phyloP scores from a whole-genome alignment of 2,888 invertebrate species.

The Synanthedon myopaeformis region DNA sequence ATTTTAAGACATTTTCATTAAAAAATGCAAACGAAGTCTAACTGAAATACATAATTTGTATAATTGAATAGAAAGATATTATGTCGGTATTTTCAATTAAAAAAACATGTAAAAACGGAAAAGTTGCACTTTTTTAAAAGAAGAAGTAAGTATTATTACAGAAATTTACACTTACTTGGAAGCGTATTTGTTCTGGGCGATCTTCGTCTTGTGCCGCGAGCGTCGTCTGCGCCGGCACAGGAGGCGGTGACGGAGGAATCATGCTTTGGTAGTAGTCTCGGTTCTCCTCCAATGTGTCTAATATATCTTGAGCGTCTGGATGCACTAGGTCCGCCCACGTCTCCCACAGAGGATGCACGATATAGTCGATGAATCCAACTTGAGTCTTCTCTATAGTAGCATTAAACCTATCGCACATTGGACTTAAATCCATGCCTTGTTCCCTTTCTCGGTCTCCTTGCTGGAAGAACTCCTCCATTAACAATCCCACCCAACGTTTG shows the following conservation, averaged over 20 bases:
- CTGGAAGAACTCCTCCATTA: constrained; percentile 99
- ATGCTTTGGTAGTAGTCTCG: constrained; percentile 96
- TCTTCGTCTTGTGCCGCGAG: constrained; percentile 70
- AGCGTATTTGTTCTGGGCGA: constrained; percentile 79
- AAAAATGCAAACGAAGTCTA: no score
- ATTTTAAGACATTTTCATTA: no score
- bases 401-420: constrained; percentile 98
- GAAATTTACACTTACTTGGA: constrained; percentile 66
- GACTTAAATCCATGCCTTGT: constrained; percentile 96
- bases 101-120: no score
- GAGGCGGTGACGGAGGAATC: constrained; percentile 93
- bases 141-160: no score
- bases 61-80: no score
- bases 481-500: constrained; percentile 91
- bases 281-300: constrained; percentile 98
- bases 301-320: constrained; percentile 97
- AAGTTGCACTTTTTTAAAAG: no score
- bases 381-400: constrained; percentile 98
- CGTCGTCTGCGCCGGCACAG: constrained; percentile 60
- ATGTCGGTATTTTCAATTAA: no score
- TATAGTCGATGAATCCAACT: constrained; percentile 99
- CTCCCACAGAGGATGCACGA: constrained; percentile 99
- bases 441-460: constrained; percentile 98
- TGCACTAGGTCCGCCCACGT: constrained; percentile 99
- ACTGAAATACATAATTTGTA: no score